Evolutionary conservation across 92 coral and sea anemone species (phyloP).

Genomic region (Actinostola sp.): DNA sequence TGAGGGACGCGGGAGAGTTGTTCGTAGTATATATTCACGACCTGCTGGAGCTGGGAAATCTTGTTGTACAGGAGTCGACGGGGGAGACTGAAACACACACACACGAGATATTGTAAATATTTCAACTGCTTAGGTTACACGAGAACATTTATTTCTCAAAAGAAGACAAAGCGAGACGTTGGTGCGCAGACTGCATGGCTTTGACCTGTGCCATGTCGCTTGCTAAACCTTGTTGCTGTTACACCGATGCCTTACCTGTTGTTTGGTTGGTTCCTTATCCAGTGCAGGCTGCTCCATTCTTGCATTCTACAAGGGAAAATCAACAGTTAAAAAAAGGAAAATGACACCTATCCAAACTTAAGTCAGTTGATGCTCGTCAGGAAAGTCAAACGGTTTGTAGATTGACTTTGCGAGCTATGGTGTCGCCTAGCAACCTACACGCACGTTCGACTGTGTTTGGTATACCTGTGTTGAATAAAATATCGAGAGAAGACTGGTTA

Average conservation of each 20-base stretch:
- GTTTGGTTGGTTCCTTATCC: slow-evolving; percentile 13
- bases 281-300: slow-evolving; percentile 53
- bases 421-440: too few species aligned
- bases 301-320: slow-evolving; percentile 35
- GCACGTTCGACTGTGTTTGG: too few species aligned
- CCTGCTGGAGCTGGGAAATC: slow-evolving; percentile 95
- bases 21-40: slow-evolving; percentile 92
- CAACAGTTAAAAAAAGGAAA: neutral
- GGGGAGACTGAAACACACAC: slow-evolving; percentile 15
- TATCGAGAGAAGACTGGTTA: too few species aligned
- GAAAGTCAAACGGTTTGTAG: too few species aligned
- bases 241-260: slow-evolving; percentile 7
- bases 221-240: neutral
- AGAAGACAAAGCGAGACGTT: too few species aligned
- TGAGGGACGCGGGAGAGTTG: slow-evolving; percentile 83
- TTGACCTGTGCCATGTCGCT: too few species aligned
- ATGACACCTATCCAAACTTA: neutral
- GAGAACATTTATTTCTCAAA: too few species aligned
- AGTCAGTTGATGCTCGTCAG: too few species aligned
- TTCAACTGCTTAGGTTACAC: too few species aligned
- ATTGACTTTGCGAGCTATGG: too few species aligned
- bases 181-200: slow-evolving; percentile 3
- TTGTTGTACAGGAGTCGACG: slow-evolving; percentile 66
- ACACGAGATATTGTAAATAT: slow-evolving; percentile 45
- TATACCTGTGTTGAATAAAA: too few species aligned